These are phyloP conservation scores for Crocodylus rhombifer DNA, from an alignment of 2,797 vertebrate species.

Conservation along the genomic window DNA sequence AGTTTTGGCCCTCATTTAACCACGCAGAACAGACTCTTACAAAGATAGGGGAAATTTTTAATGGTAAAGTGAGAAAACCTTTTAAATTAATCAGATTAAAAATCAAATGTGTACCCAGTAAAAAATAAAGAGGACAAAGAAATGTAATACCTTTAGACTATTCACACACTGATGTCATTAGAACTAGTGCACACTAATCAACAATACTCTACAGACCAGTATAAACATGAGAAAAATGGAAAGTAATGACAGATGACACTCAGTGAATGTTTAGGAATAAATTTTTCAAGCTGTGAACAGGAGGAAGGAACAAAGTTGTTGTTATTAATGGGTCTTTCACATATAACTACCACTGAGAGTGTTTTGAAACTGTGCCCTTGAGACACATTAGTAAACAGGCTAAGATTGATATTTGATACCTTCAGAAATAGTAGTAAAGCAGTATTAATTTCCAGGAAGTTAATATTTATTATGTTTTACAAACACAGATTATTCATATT, in stretches of 20 bases:
- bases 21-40: background rate
- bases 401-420: background rate
- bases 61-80: background rate
- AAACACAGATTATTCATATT: background rate
- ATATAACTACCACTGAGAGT: background rate
- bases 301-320: background rate
- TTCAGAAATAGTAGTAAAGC: background rate
- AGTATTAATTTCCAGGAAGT: background rate
- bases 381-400: background rate
- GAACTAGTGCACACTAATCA: background rate
- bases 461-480: background rate
- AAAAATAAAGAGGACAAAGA: background rate
- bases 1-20: background rate
- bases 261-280: background rate
- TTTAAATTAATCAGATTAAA: background rate
- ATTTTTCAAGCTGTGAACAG: constrained; percentile 2
- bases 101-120: background rate
- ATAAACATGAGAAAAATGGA: background rate
- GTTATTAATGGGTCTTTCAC: background rate
- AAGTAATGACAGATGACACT: background rate
- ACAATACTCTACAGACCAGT: background rate
- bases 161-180: background rate
- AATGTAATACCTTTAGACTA: background rate
- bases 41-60: background rate
- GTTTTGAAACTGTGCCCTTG: background rate